Conservation (phyloP, 92 coral and sea anemone genomes). For the Palythoa heliodiscus region DNA sequence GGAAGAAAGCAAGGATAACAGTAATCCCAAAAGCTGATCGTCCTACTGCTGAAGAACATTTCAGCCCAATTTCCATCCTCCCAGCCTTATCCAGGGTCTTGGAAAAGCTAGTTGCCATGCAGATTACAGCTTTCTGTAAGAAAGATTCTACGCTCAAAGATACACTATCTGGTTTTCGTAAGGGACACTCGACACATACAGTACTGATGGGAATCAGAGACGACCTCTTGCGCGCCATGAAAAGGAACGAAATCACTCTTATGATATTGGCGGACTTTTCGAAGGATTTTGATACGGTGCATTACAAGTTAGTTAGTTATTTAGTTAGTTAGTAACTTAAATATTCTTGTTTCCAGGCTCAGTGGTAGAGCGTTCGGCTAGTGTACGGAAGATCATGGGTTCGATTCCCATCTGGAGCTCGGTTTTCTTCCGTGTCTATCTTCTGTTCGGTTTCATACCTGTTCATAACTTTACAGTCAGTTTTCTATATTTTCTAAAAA, state of each 20-base stretch:
- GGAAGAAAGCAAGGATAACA: background rate
- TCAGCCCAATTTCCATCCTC: background rate
- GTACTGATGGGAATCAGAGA: constrained; percentile 43
- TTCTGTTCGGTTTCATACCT: too few relatives aligned
- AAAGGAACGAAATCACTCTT: constrained; percentile 46
- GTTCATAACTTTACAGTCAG: too few relatives aligned
- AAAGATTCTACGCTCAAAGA: constrained; percentile 3
- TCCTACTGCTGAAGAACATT: background rate
- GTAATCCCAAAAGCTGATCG: background rate
- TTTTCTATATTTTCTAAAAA: too few relatives aligned
- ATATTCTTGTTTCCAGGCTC: too few relatives aligned
- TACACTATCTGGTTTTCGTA: constrained; percentile 37
- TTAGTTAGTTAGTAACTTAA: too few relatives aligned
- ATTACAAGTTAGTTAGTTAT: constrained; percentile 16
- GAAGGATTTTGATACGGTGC: constrained; percentile 56
- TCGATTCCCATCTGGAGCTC: too few relatives aligned
- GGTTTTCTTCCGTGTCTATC: too few relatives aligned
- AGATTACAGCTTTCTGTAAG: background rate
- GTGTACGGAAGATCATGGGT: too few relatives aligned
- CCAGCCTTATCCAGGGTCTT: background rate
- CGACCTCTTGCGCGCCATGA: constrained; percentile 39
- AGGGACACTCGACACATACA: constrained; percentile 29
- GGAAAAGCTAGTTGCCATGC: background rate
- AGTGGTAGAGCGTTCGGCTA: too few relatives aligned
- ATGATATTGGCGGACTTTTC: constrained; percentile 49